Percentiles rank a stretch among this genome's conserved stretches.
phyloP scores from a whole-genome alignment of 2,113 vertebrate genomes.

The Caranx melampygus region DNA sequence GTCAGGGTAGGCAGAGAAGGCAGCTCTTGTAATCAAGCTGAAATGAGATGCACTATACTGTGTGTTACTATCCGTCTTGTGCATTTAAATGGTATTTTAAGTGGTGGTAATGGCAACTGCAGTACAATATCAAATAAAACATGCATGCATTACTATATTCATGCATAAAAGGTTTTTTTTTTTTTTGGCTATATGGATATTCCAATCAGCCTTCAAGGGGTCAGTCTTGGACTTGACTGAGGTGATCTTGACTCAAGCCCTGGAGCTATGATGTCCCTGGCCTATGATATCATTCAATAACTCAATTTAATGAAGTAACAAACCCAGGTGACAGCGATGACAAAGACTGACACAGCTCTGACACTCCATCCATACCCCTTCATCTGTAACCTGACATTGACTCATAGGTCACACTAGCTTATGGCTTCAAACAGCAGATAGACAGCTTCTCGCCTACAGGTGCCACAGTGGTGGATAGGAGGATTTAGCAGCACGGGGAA shows the following conservation, averaged over 20 bases:
- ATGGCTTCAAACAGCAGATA: slow-evolving; percentile 28
- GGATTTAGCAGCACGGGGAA: too few species aligned
- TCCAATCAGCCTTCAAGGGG: background rate
- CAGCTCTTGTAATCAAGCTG: background rate
- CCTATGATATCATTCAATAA: slow-evolving; percentile 43
- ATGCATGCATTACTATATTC: background rate
- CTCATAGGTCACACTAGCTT: slow-evolving; percentile 45
- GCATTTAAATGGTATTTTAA: background rate
- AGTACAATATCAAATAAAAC: background rate
- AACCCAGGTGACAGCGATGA: slow-evolving; percentile 55
- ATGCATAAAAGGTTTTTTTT: background rate
- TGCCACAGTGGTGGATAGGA: background rate
- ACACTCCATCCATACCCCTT: slow-evolving; percentile 40
- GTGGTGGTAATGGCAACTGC: background rate
- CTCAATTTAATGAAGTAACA: slow-evolving; percentile 67
- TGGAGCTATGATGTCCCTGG: slow-evolving; percentile 26
- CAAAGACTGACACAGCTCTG: slow-evolving; percentile 50
- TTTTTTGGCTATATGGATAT: background rate
- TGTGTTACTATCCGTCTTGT: background rate
- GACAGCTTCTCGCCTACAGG: background rate
- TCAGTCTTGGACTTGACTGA: background rate
- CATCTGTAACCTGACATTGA: slow-evolving; percentile 61
- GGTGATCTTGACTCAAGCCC: slow-evolving; percentile 11
- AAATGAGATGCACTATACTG: background rate
- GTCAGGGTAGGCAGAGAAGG: background rate